phyloP scores from a whole-genome alignment of 2,797 vertebrate species.

The Odontamblyopus rebecca region DNA sequence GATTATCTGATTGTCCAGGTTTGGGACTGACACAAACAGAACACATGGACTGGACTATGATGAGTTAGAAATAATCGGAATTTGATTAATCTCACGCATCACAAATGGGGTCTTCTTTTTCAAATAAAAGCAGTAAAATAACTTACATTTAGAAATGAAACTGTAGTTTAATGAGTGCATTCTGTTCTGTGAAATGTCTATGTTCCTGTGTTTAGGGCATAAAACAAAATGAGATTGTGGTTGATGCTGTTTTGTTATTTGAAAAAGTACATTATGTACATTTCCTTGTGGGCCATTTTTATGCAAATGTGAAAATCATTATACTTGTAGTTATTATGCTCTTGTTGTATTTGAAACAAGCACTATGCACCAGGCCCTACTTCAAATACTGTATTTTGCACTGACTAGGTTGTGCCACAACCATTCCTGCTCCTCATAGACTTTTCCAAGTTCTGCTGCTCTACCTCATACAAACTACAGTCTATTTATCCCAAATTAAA shows the following conservation, averaged over 20 bases:
- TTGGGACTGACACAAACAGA: background rate
- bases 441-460: background rate
- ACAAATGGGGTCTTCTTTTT: background rate
- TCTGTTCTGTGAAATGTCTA: background rate
- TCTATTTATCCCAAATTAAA: conserved; percentile 17
- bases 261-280: background rate
- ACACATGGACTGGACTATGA: background rate
- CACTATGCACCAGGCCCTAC: background rate
- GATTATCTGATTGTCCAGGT: too few species aligned
- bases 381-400: too few species aligned
- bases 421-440: background rate
- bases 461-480: background rate
- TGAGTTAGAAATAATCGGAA: background rate
- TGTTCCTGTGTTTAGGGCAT: background rate
- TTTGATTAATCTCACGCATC: background rate
- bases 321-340: background rate
- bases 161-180: too few species aligned
- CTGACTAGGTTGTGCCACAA: too few species aligned
- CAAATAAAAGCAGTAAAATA: background rate
- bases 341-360: background rate
- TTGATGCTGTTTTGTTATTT: background rate
- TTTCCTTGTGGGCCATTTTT: background rate
- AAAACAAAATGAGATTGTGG: background rate
- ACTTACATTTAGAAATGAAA: too few species aligned
- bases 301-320: background rate